Base-by-base conservation (phyloP, 1,140 invertebrate species). In the Scaptomyza graminum region DNA sequence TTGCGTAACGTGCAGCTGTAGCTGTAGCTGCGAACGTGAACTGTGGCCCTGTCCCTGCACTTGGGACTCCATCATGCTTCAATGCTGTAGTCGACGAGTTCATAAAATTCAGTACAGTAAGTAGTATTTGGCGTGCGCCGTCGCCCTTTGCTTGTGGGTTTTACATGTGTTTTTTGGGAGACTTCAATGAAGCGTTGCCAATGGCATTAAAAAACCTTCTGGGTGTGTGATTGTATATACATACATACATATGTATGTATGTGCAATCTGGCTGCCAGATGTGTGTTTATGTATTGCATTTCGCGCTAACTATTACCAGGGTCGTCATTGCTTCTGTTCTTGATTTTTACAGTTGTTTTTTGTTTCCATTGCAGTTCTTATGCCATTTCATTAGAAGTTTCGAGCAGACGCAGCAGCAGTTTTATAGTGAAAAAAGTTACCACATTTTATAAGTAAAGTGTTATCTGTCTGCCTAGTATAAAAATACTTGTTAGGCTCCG, bases 1-100 rank as follows among this genome's bases (percentile, higher is more conserved):
- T 73, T 76, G 73, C 63, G 73, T 79, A 76, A 76, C 69, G 74
- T 68, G 68, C 76, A 76, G 68, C 75, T 74, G 74, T 76, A 76
- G 63, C 69, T 68, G 68, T 74, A 76, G 68, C 75, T 74, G 74
- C 74, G 12, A 41, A n/a, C 12, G 70, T 61, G 72, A 70, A 74
- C 62, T 75, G 56, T 56, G 60, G 55, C 61, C 56, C 61, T 74
- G 74, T 69, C 75, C 72, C 71, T 74, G 72, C 75, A 68, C 71
- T 59, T 74, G 67, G 52, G 11, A 41, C 37, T 41, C 37, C 31
- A 76, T 70, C 63, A 79, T 76, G 73, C 67, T 52, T 74, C 74
- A 64, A 31, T 68, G 65, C 52, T 69, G 57, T n/a, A n/a, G n/a
- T 43, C 46, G 49, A 46, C 50, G 55, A 71, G 55, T 75, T 51